Conservation (phyloP, 2,113 vertebrate genomes). For the Zosterops borbonicus region DNA sequence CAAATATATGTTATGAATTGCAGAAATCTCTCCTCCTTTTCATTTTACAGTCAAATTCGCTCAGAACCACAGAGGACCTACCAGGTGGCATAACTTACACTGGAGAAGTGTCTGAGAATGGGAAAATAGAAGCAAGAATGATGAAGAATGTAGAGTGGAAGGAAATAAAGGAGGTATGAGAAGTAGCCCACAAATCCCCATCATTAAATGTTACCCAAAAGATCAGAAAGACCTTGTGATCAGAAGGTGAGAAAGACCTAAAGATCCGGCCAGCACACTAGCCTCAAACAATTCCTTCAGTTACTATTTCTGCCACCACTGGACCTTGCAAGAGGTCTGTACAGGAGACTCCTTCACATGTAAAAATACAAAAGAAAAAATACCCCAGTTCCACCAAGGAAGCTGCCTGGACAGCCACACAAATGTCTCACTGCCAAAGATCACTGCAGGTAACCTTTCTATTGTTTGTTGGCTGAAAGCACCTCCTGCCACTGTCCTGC, state of each 20-base stretch:
- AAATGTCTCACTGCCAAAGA: not conserved
- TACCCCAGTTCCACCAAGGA: not conserved
- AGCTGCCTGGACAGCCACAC: not conserved
- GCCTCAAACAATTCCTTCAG: not conserved
- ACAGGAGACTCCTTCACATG: not conserved
- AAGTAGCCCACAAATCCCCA: not conserved
- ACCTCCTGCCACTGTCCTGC: not conserved
- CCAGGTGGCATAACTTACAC: not conserved
- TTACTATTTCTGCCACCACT: not conserved
- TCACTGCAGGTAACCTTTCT: not conserved
- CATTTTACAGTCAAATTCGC: not conserved
- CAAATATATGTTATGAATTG: not conserved
- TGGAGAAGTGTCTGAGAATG: not conserved
- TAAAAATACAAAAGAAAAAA: not conserved
- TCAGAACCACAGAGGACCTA: conserved; percentile 17
- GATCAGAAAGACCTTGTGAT: not conserved
- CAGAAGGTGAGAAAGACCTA: not conserved
- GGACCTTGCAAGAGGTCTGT: not conserved
- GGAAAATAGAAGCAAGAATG: not conserved
- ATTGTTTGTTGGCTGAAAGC: not conserved
- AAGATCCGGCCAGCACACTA: not conserved
- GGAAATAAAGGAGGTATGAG: not conserved
- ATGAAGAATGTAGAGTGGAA: not conserved
- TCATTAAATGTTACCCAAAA: not conserved
- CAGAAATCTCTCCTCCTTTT: not conserved